Percentiles rank a stretch among this genome's conserved stretches.
These are phyloP conservation scores for Phoenoteleia sp. DNA, from an alignment of 2,888 invertebrate species.

Conservation along the genomic window DNA sequence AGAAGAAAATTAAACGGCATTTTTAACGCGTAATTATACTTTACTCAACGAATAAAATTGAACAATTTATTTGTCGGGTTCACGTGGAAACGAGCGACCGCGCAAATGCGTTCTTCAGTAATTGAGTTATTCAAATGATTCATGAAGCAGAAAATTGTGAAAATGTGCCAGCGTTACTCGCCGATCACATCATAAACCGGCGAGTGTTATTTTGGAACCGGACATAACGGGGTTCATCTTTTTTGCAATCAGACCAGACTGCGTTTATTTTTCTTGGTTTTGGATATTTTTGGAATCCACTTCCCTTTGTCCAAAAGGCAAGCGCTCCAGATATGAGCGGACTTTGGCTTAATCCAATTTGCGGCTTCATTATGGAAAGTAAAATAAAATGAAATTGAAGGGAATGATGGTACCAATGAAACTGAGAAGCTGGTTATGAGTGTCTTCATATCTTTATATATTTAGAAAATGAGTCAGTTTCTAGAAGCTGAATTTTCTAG, in stretches of 20 bases:
- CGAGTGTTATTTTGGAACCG: slow-evolving; percentile 57
- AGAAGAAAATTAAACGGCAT: slow-evolving; percentile 40
- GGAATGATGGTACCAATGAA: too few species aligned
- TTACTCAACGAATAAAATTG: slow-evolving; percentile 25
- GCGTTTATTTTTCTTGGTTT: slow-evolving; percentile 34
- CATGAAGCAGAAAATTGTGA: slow-evolving; percentile 49
- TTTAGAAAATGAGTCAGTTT: too few species aligned
- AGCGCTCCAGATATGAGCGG: too few species aligned
- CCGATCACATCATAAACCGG: slow-evolving; percentile 30
- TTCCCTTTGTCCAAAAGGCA: too few species aligned
- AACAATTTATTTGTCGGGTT: slow-evolving; percentile 34
- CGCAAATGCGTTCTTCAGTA: slow-evolving; percentile 27
- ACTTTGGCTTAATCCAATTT: too few species aligned
- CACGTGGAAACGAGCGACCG: slow-evolving; percentile 12
- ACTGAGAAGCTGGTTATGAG: too few species aligned
- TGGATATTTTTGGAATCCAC: slow-evolving; percentile 37
- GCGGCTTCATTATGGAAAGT: too few species aligned
- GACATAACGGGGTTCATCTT: slow-evolving; percentile 34
- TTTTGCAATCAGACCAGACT: slow-evolving; percentile 32
- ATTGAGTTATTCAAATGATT: slow-evolving; percentile 57
- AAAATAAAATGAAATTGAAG: too few species aligned
- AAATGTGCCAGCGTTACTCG: slow-evolving; percentile 39
- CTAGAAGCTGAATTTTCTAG: too few species aligned
- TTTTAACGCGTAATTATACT: slow-evolving; percentile 39
- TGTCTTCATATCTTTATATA: too few species aligned